A percentile compares a stretch with the other conserved stretches of the same genome.
Evolutionary conservation across 2,113 vertebrate genomes (phyloP).

Genomic region (Cebus imitator): DNA sequence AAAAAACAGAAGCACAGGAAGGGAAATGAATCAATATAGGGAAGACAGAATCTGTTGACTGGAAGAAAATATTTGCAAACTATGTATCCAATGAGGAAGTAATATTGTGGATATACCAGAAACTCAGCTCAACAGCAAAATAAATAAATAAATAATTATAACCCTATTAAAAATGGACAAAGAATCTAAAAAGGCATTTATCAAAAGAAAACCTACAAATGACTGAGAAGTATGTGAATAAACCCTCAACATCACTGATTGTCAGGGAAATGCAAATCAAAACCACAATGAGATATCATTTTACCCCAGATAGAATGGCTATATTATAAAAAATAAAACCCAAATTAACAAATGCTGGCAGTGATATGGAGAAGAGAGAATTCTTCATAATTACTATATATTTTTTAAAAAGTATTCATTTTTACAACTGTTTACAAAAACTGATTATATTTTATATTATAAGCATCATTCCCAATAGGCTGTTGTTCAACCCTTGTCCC

Average conservation of each 20-base stretch:
- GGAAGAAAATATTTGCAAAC: neutral
- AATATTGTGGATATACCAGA: neutral
- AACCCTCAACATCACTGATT: neutral
- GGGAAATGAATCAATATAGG: neutral
- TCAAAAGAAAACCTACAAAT: neutral
- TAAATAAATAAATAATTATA: neutral
- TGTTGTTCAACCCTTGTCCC: too few species aligned
- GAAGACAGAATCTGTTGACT: neutral
- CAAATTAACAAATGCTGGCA: neutral
- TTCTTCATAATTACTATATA: neutral
- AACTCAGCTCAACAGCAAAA: neutral
- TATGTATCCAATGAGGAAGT: neutral
- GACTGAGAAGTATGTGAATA: neutral
- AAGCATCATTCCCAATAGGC: too few species aligned
- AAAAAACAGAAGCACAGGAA: neutral
- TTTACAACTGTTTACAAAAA: too few species aligned
- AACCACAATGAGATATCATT: neutral
- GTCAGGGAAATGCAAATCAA: neutral
- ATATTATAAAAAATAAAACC: neutral
- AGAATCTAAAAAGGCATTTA: neutral
- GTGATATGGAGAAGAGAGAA: neutral
- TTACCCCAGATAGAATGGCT: neutral
- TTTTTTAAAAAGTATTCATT: neutral
- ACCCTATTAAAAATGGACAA: neutral
- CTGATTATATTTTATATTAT: too few species aligned